Evolutionary conservation across 2,113 vertebrate genomes (phyloP).

Genomic region (Chlorodrepanis virens): DNA sequence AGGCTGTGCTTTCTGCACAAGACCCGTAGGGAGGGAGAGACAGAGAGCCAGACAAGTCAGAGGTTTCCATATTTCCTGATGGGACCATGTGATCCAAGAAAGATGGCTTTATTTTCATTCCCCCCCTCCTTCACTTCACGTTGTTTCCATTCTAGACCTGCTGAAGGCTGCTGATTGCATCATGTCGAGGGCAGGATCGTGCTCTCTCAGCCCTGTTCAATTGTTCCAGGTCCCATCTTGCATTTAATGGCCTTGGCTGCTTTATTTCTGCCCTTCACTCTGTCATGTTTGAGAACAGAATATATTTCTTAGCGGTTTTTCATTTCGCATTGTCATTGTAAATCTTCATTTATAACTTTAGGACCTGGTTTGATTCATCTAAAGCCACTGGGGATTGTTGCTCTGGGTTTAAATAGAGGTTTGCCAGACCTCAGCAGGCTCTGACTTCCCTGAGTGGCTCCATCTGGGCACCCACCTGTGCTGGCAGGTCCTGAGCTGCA

Average conservation of each 20-base stretch:
- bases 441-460: neutral
- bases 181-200: neutral
- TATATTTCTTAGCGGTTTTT: neutral
- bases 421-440: neutral
- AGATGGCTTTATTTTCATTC: slow-evolving; percentile 48
- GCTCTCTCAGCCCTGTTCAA: neutral
- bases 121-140: neutral
- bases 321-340: neutral
- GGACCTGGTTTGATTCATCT: neutral
- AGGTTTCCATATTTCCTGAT: slow-evolving; percentile 53
- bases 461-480: neutral
- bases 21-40: slow-evolving; percentile 24
- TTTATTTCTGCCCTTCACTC: neutral
- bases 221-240: neutral
- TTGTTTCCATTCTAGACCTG: slow-evolving; percentile 38
- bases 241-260: neutral
- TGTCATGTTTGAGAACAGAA: neutral
- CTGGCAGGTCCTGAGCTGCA: neutral
- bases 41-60: slow-evolving; percentile 27
- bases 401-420: neutral
- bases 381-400: neutral
- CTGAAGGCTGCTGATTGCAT: slow-evolving; percentile 13
- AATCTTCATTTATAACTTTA: neutral
- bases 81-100: slow-evolving; percentile 48
- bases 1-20: slow-evolving; percentile 27